Conservation (phyloP, 2,888 invertebrate genomes). For the Ophion costatus region DNA sequence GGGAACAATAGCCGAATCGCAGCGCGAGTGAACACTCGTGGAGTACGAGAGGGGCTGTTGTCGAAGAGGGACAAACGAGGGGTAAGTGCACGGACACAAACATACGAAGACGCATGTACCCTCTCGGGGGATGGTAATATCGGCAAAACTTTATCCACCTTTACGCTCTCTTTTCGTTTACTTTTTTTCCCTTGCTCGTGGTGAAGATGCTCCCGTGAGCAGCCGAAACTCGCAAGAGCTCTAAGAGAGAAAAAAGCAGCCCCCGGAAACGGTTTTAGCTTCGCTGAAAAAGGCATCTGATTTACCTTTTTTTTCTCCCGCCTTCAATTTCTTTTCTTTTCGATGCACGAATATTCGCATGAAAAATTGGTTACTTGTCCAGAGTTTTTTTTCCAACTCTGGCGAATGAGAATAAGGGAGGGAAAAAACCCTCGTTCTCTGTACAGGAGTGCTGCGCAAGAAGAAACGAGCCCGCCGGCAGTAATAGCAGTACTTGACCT, state of each 20-base stretch:
- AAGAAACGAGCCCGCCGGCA: too few species aligned
- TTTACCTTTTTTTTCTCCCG: neutral
- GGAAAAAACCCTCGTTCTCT: too few species aligned
- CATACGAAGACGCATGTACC: neutral
- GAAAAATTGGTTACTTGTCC: slow-evolving; percentile 24
- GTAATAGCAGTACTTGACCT: too few species aligned
- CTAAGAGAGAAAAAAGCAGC: neutral
- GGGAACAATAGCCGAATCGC: slow-evolving; percentile 44
- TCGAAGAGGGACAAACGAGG: slow-evolving; percentile 45
- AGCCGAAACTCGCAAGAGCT: neutral
- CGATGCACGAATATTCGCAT: slow-evolving; percentile 47
- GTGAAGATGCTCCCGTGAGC: slow-evolving; percentile 19
- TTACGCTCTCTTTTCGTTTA: slow-evolving; percentile 2
- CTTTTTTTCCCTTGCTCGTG: neutral
- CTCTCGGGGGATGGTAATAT: slow-evolving; percentile 38
- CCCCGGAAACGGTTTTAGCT: slow-evolving; percentile 6
- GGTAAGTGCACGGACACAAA: slow-evolving; percentile 38
- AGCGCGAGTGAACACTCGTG: slow-evolving; percentile 59
- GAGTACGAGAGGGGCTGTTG: slow-evolving; percentile 21
- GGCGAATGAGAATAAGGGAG: too few species aligned
- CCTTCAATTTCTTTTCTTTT: slow-evolving; percentile 9
- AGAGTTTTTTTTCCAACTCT: too few species aligned
- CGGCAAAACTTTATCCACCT: slow-evolving; percentile 54
- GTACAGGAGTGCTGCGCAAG: too few species aligned
- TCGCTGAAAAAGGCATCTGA: slow-evolving; percentile 19